Evolutionary conservation across 1,140 invertebrate species (phyloP).

Genomic region (Drosophila chauvacae): DNA sequence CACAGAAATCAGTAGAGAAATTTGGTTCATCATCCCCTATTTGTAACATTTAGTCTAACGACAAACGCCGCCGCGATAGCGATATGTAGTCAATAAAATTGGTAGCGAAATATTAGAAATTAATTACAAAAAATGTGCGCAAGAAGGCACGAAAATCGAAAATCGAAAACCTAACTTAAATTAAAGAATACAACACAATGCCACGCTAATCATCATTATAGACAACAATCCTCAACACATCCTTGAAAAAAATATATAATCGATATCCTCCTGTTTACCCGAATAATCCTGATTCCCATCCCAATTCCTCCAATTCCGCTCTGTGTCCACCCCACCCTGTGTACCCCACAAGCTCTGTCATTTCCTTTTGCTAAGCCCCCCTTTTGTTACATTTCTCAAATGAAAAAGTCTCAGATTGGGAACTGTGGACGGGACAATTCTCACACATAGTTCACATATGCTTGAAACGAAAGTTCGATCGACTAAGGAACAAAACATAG

Average conservation of each 20-base stretch:
- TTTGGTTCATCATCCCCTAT: conserved; percentile 64
- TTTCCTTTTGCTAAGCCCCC: conserved; percentile 67
- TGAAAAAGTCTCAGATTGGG: conserved; percentile 85
- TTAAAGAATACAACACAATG: conserved; percentile 44
- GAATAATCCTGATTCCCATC: conserved; percentile 48
- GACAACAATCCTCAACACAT: conserved; percentile 75
- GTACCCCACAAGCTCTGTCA: conserved; percentile 64
- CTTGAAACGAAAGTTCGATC: conserved; percentile 45
- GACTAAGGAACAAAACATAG: conserved; percentile 36
- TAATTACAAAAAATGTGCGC: conserved; percentile 38
- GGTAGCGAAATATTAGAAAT: conserved; percentile 34
- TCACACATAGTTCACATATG: conserved; percentile 85
- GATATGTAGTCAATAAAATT: conserved; percentile 69
- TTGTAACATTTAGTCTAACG: conserved; percentile 34
- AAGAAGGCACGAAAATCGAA: conserved; percentile 41
- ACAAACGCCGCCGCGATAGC: conserved; percentile 82
- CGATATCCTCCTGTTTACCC: conserved; percentile 52
- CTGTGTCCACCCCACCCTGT: conserved; percentile 43
- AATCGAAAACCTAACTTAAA: conserved; percentile 53
- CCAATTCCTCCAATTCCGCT: conserved; percentile 48
- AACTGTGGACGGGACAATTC: conserved; percentile 86
- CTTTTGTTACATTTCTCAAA: conserved; percentile 66
- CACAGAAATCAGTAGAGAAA: conserved; percentile 70
- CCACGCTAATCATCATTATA: conserved; percentile 55
- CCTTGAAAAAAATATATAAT: conserved; percentile 53